A percentile compares a stretch with the other conserved stretches of the same genome.
Evolutionary conservation across 2,113 vertebrate species (phyloP).

Genomic region (Lanius collurio): DNA sequence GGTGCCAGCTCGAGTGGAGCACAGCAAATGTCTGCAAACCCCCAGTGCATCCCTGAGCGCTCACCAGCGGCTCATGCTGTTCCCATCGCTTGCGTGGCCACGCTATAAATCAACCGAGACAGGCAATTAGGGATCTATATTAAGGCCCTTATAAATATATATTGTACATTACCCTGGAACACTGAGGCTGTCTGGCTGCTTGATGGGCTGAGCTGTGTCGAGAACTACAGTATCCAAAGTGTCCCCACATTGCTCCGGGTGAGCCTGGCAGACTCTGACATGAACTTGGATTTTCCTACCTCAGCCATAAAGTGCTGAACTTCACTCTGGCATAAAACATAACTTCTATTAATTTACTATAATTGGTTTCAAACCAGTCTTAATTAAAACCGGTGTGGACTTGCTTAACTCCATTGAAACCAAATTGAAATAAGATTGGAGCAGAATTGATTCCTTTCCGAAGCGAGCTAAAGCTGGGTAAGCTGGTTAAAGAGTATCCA

Average conservation of each 20-base stretch:
- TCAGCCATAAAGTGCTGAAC: neutral
- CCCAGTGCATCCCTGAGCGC: fast-evolving
- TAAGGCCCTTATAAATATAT: constrained; percentile 65
- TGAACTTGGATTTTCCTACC: neutral
- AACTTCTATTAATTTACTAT: neutral
- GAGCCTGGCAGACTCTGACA: neutral
- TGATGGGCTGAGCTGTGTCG: neutral
- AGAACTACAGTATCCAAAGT: neutral
- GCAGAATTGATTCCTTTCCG: neutral
- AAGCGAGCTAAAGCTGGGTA: constrained; percentile 13
- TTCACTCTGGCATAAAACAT: neutral
- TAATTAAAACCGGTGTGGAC: constrained; percentile 32
- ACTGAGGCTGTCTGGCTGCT: neutral
- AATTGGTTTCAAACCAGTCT: constrained; percentile 31
- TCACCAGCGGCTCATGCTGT: fast-evolving
- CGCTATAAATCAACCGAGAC: constrained; percentile 24
- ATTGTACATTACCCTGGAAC: constrained; percentile 16
- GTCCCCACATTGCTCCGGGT: neutral
- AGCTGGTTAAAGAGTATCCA: constrained; percentile 45
- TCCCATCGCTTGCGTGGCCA: neutral
- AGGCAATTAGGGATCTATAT: constrained; percentile 56
- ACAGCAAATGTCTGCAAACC: fast-evolving
- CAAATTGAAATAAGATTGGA: neutral
- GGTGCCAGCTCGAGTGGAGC: fast-evolving
- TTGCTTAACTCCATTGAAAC: constrained; percentile 26